Percentiles rank a stretch among this genome's conserved stretches.
Conservation (phyloP, 2,888 invertebrate species). For the Ptilodon capucinus region DNA sequence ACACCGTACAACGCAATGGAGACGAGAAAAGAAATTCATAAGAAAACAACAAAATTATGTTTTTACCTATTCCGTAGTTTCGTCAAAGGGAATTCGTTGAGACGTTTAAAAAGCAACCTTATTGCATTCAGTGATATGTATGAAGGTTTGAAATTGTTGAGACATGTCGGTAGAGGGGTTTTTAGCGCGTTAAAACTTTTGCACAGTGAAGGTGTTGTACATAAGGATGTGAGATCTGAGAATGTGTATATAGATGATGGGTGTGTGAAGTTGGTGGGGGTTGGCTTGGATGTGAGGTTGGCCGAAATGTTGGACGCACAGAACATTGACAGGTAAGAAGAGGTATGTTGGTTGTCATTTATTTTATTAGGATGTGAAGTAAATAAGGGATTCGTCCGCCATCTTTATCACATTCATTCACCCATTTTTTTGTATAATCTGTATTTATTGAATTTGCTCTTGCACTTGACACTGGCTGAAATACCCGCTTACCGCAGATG, state of each 20-base stretch:
- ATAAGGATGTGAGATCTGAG: constrained; percentile 90
- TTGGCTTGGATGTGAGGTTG: constrained; percentile 86
- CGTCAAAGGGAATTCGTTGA: constrained; percentile 76
- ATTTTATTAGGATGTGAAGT: background rate
- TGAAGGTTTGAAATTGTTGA: constrained; percentile 72
- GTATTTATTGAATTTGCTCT: too few relatives aligned
- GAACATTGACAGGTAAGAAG: constrained; percentile 64
- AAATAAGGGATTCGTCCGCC: too few relatives aligned
- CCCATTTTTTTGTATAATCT: too few relatives aligned
- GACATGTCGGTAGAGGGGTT: constrained; percentile 87
- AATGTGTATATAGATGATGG: constrained; percentile 89
- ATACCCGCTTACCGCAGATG: too few relatives aligned
- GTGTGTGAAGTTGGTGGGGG: constrained; percentile 84
- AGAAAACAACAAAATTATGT: constrained; percentile 53
- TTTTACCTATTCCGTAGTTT: constrained; percentile 89
- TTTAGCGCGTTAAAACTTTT: constrained; percentile 89
- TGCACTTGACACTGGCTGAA: too few relatives aligned
- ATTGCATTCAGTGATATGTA: constrained; percentile 51
- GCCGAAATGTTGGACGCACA: constrained; percentile 80
- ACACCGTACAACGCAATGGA: constrained; percentile 90
- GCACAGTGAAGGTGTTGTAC: constrained; percentile 91
- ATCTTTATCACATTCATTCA: too few relatives aligned
- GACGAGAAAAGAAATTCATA: constrained; percentile 81
- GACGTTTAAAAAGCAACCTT: constrained; percentile 46
- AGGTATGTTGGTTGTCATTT: constrained; percentile 14